A percentile compares a stretch with the other conserved stretches of the same genome.
phyloP scores from a whole-genome alignment of 2,113 vertebrate species.

The Cinclus cinclus region DNA sequence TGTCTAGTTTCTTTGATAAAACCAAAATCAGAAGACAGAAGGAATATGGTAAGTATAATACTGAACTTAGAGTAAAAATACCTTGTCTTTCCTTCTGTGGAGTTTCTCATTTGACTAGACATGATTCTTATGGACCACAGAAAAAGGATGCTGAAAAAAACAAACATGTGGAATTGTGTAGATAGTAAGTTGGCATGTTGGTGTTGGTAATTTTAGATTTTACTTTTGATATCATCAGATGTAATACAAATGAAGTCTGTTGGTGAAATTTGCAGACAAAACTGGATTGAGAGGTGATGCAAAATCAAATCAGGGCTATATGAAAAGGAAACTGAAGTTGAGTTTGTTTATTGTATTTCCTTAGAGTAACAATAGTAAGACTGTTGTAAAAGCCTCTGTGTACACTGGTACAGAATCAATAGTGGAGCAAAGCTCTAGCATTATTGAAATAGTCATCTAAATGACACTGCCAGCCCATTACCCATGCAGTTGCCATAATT shows the following conservation, averaged over 20 bases:
- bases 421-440: background rate
- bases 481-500: background rate
- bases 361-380: background rate
- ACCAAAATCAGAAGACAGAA: background rate
- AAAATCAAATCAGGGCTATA: background rate
- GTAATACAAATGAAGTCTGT: background rate
- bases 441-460: background rate
- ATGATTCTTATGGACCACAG: background rate
- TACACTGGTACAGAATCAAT: background rate
- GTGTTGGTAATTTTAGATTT: background rate
- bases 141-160: background rate
- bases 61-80: background rate
- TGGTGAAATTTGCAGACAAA: constrained; percentile 14
- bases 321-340: background rate
- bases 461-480: background rate
- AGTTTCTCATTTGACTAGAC: background rate
- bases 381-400: background rate
- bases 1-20: constrained; percentile 1
- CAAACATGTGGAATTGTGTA: background rate
- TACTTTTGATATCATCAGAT: background rate
- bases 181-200: background rate
- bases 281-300: background rate
- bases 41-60: constrained; percentile 7
- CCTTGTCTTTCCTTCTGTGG: background rate
- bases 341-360: background rate